Conservation (phyloP, 2,113 vertebrate genomes). For the Phrynocephalus versicolor region DNA sequence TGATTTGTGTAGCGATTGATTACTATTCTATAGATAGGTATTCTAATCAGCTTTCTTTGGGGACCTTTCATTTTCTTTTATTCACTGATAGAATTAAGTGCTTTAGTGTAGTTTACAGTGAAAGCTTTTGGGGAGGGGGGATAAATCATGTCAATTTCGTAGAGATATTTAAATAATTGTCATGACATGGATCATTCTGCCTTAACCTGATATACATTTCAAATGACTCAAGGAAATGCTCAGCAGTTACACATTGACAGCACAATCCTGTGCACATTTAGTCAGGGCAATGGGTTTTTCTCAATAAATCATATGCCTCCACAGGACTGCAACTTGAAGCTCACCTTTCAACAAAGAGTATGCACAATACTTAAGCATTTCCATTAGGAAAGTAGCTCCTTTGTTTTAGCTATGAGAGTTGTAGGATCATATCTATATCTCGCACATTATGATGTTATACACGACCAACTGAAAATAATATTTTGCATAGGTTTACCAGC, state of each 20-base stretch:
- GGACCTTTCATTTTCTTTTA: background rate
- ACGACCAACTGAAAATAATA: too few species aligned
- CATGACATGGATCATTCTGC: background rate
- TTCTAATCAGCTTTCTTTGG: too few species aligned
- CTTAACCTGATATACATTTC: background rate
- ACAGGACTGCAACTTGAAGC: background rate
- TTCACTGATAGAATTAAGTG: background rate
- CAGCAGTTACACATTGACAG: background rate
- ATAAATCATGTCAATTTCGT: background rate
- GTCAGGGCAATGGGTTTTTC: background rate
- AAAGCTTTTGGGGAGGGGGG: background rate
- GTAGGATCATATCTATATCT: too few species aligned
- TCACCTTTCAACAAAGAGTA: too few species aligned
- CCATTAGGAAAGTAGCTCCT: too few species aligned
- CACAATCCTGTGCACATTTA: background rate
- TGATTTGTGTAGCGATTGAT: background rate
- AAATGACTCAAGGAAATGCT: background rate
- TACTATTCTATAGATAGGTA: background rate
- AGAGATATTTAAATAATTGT: background rate
- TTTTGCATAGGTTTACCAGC: too few species aligned
- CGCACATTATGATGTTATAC: too few species aligned
- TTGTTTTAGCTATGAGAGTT: too few species aligned
- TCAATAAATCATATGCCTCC: too few species aligned
- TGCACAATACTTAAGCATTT: too few species aligned
- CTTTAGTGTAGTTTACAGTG: background rate